phyloP scores from a whole-genome alignment of 2,113 vertebrate genomes.

The Sylvicapra grimmia region DNA sequence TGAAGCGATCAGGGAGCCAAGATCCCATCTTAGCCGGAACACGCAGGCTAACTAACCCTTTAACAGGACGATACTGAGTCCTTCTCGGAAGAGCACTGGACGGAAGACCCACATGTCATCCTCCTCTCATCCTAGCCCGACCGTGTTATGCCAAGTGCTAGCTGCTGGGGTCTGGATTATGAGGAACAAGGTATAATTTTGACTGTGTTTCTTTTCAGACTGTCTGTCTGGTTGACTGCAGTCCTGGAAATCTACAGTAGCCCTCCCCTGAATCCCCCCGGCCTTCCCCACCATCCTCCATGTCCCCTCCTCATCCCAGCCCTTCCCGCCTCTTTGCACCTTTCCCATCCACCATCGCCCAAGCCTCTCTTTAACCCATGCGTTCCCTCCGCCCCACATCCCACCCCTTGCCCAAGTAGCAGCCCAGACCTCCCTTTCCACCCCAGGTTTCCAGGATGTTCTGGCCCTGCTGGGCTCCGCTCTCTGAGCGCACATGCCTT shows the following conservation, averaged over 20 bases:
- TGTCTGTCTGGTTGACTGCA: not conserved
- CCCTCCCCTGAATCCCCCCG: fast-evolving
- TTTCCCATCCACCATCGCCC: fast-evolving
- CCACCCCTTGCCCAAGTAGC: fast-evolving
- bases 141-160: fast-evolving
- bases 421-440: not conserved
- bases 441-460: fast-evolving
- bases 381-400: fast-evolving
- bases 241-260: fast-evolving
- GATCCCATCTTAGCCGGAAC: fast-evolving
- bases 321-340: fast-evolving
- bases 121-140: fast-evolving
- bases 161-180: not conserved
- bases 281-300: fast-evolving
- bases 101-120: fast-evolving
- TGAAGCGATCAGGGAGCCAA: too few relatives aligned
- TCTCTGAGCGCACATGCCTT: fast-evolving
- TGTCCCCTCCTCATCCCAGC: fast-evolving
- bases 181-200: fast-evolving
- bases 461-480: fast-evolving
- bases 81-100: fast-evolving
- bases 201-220: fast-evolving
- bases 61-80: fast-evolving
- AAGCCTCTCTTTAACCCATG: fast-evolving
- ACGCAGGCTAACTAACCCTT: fast-evolving